Percentiles rank a stretch among this genome's conserved stretches.
phyloP scores from a whole-genome alignment of 2,888 invertebrate genomes.

The Trypoxylon attenuatum region DNA sequence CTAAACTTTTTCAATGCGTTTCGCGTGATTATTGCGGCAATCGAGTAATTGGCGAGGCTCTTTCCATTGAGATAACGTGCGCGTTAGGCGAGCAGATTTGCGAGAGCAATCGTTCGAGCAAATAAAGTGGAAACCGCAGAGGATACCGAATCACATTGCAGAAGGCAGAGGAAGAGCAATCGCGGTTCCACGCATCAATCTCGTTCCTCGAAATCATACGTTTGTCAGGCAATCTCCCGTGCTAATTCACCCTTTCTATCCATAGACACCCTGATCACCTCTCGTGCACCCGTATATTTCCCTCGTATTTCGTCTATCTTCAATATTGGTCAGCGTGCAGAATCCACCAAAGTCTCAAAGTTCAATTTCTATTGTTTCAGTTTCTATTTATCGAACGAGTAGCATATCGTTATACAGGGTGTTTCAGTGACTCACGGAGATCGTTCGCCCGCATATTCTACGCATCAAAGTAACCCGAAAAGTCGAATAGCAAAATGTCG shows the following conservation, averaged over 20 bases:
- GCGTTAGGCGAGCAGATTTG: conserved; percentile 7
- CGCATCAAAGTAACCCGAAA: no score
- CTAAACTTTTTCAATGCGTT: no score
- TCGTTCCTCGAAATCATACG: conserved; percentile 20
- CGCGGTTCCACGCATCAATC: conserved; percentile 21
- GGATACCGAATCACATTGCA: conserved; percentile 17
- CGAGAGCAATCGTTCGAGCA: conserved; percentile 8
- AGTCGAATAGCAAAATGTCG: no score
- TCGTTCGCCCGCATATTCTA: no score
- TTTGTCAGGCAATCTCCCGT: conserved; percentile 21
- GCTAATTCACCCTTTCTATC: conserved; percentile 16
- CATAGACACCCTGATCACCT: background rate
- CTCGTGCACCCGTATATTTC: background rate
- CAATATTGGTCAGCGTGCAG: no score
- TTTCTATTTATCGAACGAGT: background rate
- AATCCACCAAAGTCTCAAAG: background rate
- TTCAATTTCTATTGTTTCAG: background rate
- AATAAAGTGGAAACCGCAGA: conserved; percentile 22
- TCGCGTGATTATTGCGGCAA: no score
- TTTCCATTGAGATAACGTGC: conserved; percentile 18
- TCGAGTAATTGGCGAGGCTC: background rate
- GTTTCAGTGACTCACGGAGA: no score
- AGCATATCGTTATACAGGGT: background rate
- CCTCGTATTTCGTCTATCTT: background rate
- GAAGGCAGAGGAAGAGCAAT: conserved; percentile 9